phyloP scores from a whole-genome alignment of 2,113 vertebrate species.

The Myrmophylax atrothorax region DNA sequence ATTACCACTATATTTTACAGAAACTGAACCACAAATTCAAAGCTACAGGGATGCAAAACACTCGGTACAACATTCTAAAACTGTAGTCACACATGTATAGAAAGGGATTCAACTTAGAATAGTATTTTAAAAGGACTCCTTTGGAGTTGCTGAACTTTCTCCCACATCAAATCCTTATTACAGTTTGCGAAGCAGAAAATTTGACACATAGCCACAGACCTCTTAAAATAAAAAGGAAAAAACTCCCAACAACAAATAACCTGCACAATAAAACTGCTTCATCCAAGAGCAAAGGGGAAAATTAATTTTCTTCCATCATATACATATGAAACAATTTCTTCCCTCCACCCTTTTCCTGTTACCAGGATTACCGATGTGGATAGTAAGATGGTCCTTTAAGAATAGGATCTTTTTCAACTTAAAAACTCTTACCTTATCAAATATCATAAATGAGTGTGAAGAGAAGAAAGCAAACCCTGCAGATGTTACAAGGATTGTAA shows the following conservation, averaged over 20 bases:
- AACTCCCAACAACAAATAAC: fast-evolving
- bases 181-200: neutral
- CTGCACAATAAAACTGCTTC: neutral
- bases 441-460: neutral
- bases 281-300: neutral
- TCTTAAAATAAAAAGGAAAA: neutral
- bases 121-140: neutral
- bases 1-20: neutral
- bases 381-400: neutral
- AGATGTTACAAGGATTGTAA: neutral
- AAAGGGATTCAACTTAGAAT: neutral
- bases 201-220: neutral
- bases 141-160: neutral
- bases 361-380: neutral
- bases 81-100: neutral
- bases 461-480: neutral
- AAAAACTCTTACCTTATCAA: neutral
- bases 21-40: neutral
- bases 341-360: neutral
- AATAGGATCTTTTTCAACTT: neutral
- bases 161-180: neutral
- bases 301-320: neutral
- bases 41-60: neutral
- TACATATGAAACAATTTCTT: neutral
- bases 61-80: neutral